Base-by-base conservation (phyloP, 2,888 invertebrate genomes). In the Conchocele bisecta region DNA sequence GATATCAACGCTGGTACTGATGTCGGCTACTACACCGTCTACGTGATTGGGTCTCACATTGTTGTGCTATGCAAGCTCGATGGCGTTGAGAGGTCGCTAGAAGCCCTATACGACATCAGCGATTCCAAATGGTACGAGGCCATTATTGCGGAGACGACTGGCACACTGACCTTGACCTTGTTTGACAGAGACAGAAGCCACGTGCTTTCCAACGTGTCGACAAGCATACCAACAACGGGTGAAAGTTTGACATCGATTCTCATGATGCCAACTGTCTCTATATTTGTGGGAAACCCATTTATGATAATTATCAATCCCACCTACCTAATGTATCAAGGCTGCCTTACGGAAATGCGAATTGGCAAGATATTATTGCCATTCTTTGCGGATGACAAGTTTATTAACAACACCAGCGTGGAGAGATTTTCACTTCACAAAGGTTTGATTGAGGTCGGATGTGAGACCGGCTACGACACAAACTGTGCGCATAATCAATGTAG, bases 271-370 rank as follows among this genome's bases (percentile, higher is more conserved):
- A 31, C 41, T 13, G 46, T 24, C 9, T 17, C 42, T 4, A 50
- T 77, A 37, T 13, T 31, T 3, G 28, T 77, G 17, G 77, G 73
- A 33, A 57, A 28, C 1, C 24, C 28, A 5, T 51, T 33, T 9
- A 4, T 13, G 11, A 22, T 33, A 13, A 13, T 46, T n/a, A 15
- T 6, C 28, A 24, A 54, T 6, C 3, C 50, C 22, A 70, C 75
- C 24, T 70, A 73, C 11, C n/a, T n/a, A n/a, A n/a, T n/a, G n/a
- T 93, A 93, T 83, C 93, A 96, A 93, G 98, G 98, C 6, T 98
- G 98, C 90, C 92, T 98, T 84, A 95, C 96, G 29, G 97, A 97
- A 88, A 95, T 97, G 53, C 94, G 97, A 85, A 94, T 98, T 65
- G 97, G 96, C 56, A 93, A 94, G 56, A 93, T 96, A 79, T 93